A percentile compares a stretch with the other conserved stretches of the same genome.
Conservation (phyloP, 2,888 invertebrate species). For the Temnothorax rugatulus region DNA sequence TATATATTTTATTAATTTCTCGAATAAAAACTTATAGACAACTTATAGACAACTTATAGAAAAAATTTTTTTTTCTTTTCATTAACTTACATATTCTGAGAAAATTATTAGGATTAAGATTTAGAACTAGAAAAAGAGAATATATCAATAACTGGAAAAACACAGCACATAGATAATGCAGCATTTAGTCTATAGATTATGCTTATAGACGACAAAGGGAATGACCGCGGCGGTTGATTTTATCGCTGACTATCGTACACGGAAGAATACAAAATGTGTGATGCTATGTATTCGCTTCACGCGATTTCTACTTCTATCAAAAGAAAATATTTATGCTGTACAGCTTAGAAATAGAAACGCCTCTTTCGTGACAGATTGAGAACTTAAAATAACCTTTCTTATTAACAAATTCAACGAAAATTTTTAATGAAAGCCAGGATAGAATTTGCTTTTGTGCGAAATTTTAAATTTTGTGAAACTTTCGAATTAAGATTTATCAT, state of each 20-base stretch:
- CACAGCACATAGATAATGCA: constrained; percentile 62
- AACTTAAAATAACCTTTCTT: neutral
- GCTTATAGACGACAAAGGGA: constrained; percentile 67
- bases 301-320: constrained; percentile 37
- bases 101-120: neutral
- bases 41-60: neutral
- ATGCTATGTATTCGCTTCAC: constrained; percentile 39
- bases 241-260: constrained; percentile 63
- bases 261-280: constrained; percentile 31
- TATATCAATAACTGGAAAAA: constrained; percentile 55
- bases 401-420: neutral
- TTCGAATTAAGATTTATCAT: neutral
- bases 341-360: neutral
- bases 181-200: constrained; percentile 45
- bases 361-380: neutral
- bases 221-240: constrained; percentile 75
- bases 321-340: neutral
- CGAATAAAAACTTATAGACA: neutral
- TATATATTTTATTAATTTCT: neutral
- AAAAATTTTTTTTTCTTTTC: neutral
- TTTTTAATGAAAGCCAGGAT: neutral
- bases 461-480: neutral
- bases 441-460: neutral
- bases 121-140: constrained; percentile 11
- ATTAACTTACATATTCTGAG: neutral